Base-by-base conservation (phyloP, 92 coral and sea anemone genomes). In the Scolanthus callimorphus region DNA sequence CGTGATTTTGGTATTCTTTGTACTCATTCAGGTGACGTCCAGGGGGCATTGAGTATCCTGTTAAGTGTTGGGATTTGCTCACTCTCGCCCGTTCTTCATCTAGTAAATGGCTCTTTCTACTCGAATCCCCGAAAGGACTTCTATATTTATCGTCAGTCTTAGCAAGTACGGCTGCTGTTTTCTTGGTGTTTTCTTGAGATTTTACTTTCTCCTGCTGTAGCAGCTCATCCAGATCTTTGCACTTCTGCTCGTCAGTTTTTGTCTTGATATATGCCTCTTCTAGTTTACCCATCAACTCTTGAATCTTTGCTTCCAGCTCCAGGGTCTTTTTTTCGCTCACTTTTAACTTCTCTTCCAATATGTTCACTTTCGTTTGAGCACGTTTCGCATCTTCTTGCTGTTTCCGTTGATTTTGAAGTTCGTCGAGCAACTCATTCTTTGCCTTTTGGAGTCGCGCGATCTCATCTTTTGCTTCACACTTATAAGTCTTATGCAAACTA, bases 401-500 rank as follows among this genome's bases (percentile, higher is more conserved):
- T 44, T 24, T 39, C 12, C 25, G 27, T 26, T 37, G 21, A 3
- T 12, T 25, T 26, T 12, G 17, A 17, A 68, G 31, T 34, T 47
- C 39, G 39, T 50, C 59, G n/a, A 55, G 55, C 27, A 68, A 50
- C 25, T 86, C 91, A 39, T 71, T 55, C 29, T 82, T 86, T 20
- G 69, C 71, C 60, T 88, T 79, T 25, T 81, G 77, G 19, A 91
- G 83, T 29, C 96, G 70, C 34, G 70, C 79, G 31, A 91, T 64
- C 38, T 91, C 97, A 2, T 82, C 86, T 52, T 78, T 83, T 2
- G 85, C 90, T 60, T 91, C 97, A 12, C 76, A 76, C 59, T 91
- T 91, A 72, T 80, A 91, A 50, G 70, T 79, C 61, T 84, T 89
- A 37, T 84, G 96, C 21, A 91, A 87, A 25, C 73, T 73, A 26